Percentiles rank a stretch among this genome's conserved stretches.
phyloP scores from a whole-genome alignment of 2,888 invertebrate species.

The Coecobrya sp. region DNA sequence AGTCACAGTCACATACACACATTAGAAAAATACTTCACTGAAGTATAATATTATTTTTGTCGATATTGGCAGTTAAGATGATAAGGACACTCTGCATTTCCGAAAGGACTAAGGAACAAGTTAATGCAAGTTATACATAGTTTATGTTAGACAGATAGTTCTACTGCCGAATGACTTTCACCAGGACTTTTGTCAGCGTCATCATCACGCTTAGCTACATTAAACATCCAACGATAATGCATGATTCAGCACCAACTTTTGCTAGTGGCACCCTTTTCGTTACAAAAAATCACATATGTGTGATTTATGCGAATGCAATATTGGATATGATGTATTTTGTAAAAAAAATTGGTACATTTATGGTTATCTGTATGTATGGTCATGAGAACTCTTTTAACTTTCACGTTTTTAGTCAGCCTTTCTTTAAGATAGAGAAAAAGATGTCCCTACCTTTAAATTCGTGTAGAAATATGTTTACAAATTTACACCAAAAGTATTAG shows the following conservation, averaged over 20 bases:
- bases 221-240: not conserved
- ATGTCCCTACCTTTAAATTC: too few relatives aligned
- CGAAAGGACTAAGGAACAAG: not conserved
- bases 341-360: too few relatives aligned
- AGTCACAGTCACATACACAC: slow-evolving; percentile 2
- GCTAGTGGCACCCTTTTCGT: not conserved
- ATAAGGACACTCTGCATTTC: not conserved
- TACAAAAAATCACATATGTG: too few relatives aligned
- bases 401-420: too few relatives aligned
- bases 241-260: not conserved
- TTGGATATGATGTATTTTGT: too few relatives aligned
- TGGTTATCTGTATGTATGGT: too few relatives aligned
- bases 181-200: slow-evolving; percentile 16
- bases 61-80: slow-evolving; percentile 8
- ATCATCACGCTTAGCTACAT: slow-evolving; percentile 11
- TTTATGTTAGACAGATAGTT: not conserved
- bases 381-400: too few relatives aligned
- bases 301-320: too few relatives aligned
- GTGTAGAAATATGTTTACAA: too few relatives aligned
- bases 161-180: not conserved
- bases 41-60: slow-evolving; percentile 33
- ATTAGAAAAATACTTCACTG: too few relatives aligned
- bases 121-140: not conserved
- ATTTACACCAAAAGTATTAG: too few relatives aligned
- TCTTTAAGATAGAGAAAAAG: too few relatives aligned